A percentile compares a stretch with the other conserved stretches of the same genome.
Evolutionary conservation across 2,113 vertebrate species (phyloP).

Genomic region (Motacilla tschutschensis): DNA sequence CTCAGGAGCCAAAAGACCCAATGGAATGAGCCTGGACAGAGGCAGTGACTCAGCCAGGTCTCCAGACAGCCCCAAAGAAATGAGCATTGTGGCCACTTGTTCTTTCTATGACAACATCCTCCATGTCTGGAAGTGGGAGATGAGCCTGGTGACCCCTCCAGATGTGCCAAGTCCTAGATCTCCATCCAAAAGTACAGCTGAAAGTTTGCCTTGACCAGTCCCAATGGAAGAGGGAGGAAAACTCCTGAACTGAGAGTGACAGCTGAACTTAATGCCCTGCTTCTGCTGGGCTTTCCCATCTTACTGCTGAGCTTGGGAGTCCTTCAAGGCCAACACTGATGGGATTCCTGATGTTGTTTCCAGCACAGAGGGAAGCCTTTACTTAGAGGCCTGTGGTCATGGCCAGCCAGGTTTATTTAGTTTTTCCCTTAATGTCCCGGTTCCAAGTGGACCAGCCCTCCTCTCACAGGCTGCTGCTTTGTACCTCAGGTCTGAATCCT

Average conservation of each 20-base stretch:
- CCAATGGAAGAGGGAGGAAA: background rate
- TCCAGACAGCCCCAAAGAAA: background rate
- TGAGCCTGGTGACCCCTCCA: conserved; percentile 14
- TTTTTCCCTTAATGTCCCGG: background rate
- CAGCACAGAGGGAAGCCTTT: background rate
- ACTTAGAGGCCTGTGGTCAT: background rate
- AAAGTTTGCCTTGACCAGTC: background rate
- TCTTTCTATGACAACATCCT: conserved; percentile 92
- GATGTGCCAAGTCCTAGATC: background rate
- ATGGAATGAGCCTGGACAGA: background rate
- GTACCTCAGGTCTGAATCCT: background rate
- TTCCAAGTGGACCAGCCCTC: background rate
- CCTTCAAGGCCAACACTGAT: background rate
- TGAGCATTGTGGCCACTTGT: conserved; percentile 85
- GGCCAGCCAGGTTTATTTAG: background rate
- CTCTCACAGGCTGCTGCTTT: background rate
- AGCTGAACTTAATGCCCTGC: background rate
- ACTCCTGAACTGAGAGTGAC: background rate
- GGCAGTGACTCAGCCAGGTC: background rate
- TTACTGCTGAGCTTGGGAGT: background rate
- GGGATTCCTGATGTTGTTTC: background rate
- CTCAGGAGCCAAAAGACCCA: background rate
- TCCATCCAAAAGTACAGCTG: background rate
- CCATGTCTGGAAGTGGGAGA: conserved; percentile 92
- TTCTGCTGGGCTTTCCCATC: background rate